Base-by-base conservation (phyloP, 2,888 invertebrate species). In the Scaptomyza reducta region DNA sequence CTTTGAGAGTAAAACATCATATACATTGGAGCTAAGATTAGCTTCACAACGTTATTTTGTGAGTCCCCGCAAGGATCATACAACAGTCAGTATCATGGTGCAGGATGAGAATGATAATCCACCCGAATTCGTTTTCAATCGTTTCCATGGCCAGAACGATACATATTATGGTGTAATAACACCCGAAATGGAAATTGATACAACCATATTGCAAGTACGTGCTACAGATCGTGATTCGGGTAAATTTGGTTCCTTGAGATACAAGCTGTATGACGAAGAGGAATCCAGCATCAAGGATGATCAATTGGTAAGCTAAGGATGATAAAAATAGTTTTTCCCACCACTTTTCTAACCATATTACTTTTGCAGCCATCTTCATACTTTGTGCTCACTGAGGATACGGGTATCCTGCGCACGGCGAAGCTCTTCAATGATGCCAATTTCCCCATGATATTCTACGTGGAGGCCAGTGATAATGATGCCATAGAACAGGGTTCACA, bases 211-310 rank as follows among this genome's bases (percentile, higher is more conserved):
- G 42, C 96, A 96, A 92, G 94, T 98, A 5, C 95, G 96, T 93
- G 98, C 98, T 0, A 94, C 95, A 75, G 98, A 98, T 91, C 94
- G 94, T 74, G 98, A 98, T 90, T 96, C 96, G 57, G 97, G 97
- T 0, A 94, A 95, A 71, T 96, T 94, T 90, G 97, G 97, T 1
- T 94, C 94, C 87, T 92, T 98, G 22, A 94, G 94, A 72, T 98
- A 97, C 91, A 90, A 89, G 41, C 90, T 93, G 33, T 91, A 74
- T 40, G 91, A 92, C 61, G 91, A 91, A 16, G 92, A 91, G 31
- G 89, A 90, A 25, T 88, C 88, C 47, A 82, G 62, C 29, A 79
- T 89, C n/a, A 83, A 74, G 35, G 87, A 87, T 53, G 89, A 91
- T 7, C 77, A 87, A 53, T 58, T 84, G 82, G 90, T 91, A 74